phyloP scores from a whole-genome alignment of 2,797 vertebrate genomes.

The Delichon dasypus region DNA sequence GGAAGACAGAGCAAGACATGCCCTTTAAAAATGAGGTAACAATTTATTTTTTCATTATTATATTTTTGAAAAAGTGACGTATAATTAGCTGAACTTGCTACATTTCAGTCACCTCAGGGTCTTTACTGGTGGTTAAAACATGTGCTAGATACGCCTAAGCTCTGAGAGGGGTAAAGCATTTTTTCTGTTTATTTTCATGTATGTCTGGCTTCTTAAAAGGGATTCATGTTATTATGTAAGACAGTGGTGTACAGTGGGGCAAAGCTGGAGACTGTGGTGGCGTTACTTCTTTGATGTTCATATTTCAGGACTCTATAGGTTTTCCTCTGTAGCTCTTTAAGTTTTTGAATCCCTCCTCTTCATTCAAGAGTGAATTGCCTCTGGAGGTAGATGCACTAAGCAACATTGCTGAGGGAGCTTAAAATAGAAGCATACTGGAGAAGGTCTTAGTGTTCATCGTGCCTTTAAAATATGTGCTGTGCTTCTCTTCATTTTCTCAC shows the following conservation, averaged over 20 bases:
- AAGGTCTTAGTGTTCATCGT: background rate
- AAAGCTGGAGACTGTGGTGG: constrained; percentile 12
- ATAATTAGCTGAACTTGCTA: background rate
- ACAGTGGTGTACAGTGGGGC: background rate
- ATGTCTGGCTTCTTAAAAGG: background rate
- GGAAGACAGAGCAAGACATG: background rate
- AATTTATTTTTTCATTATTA: background rate
- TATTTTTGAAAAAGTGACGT: too few relatives aligned
- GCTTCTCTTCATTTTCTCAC: background rate
- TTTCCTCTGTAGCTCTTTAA: constrained; percentile 24
- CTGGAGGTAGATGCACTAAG: constrained; percentile 36
- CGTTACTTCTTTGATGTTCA: background rate
- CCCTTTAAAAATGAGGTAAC: background rate
- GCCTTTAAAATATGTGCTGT: background rate
- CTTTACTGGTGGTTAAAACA: background rate
- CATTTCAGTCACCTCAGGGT: background rate
- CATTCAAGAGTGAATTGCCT: constrained; percentile 31
- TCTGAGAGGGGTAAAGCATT: background rate
- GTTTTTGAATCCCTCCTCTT: constrained; percentile 17
- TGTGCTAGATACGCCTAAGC: background rate
- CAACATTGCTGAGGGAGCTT: background rate
- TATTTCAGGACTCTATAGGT: background rate
- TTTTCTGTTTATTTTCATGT: background rate
- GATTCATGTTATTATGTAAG: constrained; percentile 29
- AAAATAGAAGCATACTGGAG: constrained; percentile 41